phyloP scores from a whole-genome alignment of 2,113 vertebrate species.

The Hystrix cristata region DNA sequence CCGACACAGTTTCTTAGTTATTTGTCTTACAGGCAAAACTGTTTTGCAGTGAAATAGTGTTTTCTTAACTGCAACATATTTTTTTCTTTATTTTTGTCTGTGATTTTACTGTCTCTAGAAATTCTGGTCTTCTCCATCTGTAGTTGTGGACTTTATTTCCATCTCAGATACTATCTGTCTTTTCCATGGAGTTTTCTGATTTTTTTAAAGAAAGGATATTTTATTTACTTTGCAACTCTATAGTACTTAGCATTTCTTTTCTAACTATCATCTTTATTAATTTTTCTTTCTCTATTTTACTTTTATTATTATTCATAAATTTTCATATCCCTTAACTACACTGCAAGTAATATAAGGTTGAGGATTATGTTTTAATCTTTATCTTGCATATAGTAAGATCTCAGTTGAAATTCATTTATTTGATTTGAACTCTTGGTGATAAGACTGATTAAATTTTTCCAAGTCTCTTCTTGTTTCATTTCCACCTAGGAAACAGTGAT shows the following conservation, averaged over 20 bases:
- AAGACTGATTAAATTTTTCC: constrained; percentile 22
- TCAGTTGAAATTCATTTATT: not conserved
- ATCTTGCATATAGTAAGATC: not conserved
- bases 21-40: not conserved
- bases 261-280: not conserved
- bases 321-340: not conserved
- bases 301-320: constrained; percentile 3
- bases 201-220: not conserved
- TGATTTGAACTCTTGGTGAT: not conserved
- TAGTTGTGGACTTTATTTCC: not conserved
- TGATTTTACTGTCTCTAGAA: not conserved
- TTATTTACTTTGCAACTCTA: not conserved
- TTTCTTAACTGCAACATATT: not conserved
- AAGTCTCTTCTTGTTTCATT: constrained; percentile 9
- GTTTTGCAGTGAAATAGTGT: not conserved
- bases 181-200: constrained; percentile 25
- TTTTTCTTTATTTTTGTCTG: not conserved
- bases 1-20: not conserved
- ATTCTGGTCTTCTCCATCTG: not conserved
- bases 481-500: constrained; percentile 43
- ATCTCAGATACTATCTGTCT: not conserved
- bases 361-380: not conserved
- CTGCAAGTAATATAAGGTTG: not conserved
- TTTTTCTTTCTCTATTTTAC: not conserved
- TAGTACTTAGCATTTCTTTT: not conserved